Evolutionary conservation across 2,113 vertebrate species (phyloP).

Genomic region (Vulpes ferrilata): DNA sequence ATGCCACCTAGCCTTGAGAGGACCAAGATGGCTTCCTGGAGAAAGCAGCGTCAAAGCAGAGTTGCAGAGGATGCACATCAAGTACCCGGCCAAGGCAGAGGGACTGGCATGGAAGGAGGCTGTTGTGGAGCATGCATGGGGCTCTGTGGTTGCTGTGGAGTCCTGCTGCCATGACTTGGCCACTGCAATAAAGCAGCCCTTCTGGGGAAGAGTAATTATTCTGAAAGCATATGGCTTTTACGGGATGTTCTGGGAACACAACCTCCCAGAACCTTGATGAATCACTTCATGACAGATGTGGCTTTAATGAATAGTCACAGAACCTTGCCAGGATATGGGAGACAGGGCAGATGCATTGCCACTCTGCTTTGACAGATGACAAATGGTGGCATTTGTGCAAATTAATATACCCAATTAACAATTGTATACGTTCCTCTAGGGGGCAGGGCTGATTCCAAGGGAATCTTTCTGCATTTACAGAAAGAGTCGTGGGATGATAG

Average conservation of each 20-base stretch:
- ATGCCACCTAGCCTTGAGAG: neutral
- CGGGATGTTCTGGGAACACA: slow-evolving; percentile 14
- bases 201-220: slow-evolving; percentile 36
- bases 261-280: neutral
- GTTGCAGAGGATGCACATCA: neutral
- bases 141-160: neutral
- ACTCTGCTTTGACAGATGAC: slow-evolving; percentile 35
- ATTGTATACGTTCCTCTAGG: neutral
- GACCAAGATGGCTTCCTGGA: neutral
- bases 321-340: neutral
- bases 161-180: neutral
- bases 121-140: fast-evolving
- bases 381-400: slow-evolving; percentile 39
- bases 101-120: neutral
- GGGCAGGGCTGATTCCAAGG: neutral
- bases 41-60: neutral
- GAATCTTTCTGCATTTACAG: neutral
- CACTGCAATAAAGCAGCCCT: neutral
- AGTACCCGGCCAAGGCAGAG: neutral
- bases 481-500: neutral
- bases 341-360: neutral
- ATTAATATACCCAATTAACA: neutral
- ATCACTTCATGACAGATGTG: neutral
- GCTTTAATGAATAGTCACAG: neutral
- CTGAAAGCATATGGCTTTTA: slow-evolving; percentile 60